Conservation (phyloP, 2,888 invertebrate species). For the Microplitis manilae region DNA sequence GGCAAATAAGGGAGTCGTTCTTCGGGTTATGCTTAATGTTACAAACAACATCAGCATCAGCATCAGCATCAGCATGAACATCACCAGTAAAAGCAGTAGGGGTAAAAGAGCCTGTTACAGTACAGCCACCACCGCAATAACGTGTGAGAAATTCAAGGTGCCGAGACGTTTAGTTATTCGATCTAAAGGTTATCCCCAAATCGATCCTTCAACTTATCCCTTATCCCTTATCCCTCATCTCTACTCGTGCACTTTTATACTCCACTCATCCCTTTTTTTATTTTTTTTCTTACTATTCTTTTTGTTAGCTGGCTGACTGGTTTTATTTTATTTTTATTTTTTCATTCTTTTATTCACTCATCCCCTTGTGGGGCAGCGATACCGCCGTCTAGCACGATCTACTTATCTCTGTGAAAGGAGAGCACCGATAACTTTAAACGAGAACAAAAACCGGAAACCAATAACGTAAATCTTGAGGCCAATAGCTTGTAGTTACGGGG, state of each 20-base stretch:
- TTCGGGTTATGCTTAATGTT: background rate
- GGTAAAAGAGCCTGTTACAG: no score
- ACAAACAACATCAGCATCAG: conserved; percentile 7
- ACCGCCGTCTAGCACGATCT: conserved; percentile 39
- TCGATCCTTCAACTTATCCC: conserved; percentile 37
- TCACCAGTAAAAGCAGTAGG: background rate
- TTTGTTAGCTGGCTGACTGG: background rate
- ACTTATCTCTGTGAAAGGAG: conserved; percentile 42
- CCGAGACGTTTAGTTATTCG: conserved; percentile 38
- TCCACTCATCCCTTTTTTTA: conserved; percentile 32
- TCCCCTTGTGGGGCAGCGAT: conserved; percentile 28
- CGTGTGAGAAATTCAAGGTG: conserved; percentile 42
- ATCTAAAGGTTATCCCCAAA: conserved; percentile 42
- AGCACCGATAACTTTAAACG: conserved; percentile 44
- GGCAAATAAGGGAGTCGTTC: conserved; percentile 51
- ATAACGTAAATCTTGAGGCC: conserved; percentile 44
- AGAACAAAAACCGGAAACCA: conserved; percentile 46
- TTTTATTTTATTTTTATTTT: conserved; percentile 1
- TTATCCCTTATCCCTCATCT: conserved; percentile 5
- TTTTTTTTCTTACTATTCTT: background rate
- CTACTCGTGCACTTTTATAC: conserved; percentile 24
- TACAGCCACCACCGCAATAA: no score
- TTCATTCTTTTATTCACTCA: conserved; percentile 3
- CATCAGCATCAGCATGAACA: background rate
- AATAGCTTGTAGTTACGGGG: conserved; percentile 28